phyloP scores from a whole-genome alignment of 2,888 invertebrate genomes.

The Teinopalpus imperialis region DNA sequence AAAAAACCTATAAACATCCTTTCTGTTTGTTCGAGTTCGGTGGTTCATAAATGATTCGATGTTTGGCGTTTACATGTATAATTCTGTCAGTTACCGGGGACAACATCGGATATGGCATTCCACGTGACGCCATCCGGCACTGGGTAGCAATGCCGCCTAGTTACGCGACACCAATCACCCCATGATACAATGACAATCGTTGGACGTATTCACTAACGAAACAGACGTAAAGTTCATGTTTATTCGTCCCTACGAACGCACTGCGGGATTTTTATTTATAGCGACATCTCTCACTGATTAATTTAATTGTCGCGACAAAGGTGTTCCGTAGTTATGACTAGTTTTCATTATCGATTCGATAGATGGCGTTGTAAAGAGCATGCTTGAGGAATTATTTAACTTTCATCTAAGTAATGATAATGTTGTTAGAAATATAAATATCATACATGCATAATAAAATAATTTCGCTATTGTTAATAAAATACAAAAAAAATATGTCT shows the following conservation, averaged over 20 bases:
- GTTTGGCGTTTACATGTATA: constrained; percentile 14
- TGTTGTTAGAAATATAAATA: too few relatives aligned
- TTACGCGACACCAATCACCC: constrained; percentile 63
- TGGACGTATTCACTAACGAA: constrained; percentile 19
- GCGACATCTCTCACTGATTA: constrained; percentile 26
- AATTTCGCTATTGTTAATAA: too few relatives aligned
- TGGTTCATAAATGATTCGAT: too few relatives aligned
- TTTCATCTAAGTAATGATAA: too few relatives aligned
- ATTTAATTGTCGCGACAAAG: constrained; percentile 25
- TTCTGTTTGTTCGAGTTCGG: neutral
- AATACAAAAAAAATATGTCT: too few relatives aligned
- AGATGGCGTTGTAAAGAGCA: constrained; percentile 20
- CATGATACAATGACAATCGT: constrained; percentile 32
- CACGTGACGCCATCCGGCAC: constrained; percentile 65
- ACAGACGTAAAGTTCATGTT: constrained; percentile 5
- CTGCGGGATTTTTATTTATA: constrained; percentile 18
- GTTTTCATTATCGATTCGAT: constrained; percentile 20
- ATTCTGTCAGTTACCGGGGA: constrained; percentile 39
- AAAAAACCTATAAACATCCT: too few relatives aligned
- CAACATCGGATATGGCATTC: constrained; percentile 60
- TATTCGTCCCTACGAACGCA: neutral
- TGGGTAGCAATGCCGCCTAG: constrained; percentile 44
- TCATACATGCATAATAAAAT: too few relatives aligned
- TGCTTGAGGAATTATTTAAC: neutral
- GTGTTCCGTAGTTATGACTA: constrained; percentile 18